Evolutionary conservation across 2,888 invertebrate genomes (phyloP).

Genomic region (Meloe dianella): DNA sequence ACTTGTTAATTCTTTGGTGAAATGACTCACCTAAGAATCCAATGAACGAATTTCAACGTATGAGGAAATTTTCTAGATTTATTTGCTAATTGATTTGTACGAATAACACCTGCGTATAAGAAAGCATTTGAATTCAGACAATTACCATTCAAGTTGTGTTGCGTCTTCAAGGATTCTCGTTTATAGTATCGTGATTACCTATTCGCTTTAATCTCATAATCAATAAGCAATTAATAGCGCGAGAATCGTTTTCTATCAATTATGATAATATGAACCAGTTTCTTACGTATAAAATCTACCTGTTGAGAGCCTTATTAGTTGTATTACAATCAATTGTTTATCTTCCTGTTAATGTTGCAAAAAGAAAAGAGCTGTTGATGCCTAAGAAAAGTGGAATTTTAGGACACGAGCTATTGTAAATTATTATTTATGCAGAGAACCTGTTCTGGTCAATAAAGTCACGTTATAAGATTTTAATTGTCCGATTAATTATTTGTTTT

Average conservation of each 20-base stretch:
- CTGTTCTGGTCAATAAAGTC: background rate
- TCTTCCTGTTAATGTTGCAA: background rate
- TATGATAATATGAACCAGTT: background rate
- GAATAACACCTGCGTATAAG: background rate
- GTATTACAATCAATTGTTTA: background rate
- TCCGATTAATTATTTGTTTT: background rate
- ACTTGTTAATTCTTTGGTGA: background rate
- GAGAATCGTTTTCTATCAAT: background rate
- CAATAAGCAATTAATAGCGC: too few relatives aligned
- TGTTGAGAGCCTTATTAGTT: background rate
- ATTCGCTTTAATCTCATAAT: too few relatives aligned
- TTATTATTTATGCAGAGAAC: background rate
- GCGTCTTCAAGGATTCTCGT: constrained; percentile 22
- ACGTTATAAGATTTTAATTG: background rate
- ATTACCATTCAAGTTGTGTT: constrained; percentile 17
- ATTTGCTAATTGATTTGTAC: background rate
- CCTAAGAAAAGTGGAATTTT: background rate
- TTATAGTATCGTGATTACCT: constrained; percentile 20
- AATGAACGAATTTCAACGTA: background rate
- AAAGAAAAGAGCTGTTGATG: background rate
- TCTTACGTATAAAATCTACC: background rate
- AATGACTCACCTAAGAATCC: background rate
- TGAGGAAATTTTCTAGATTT: too few relatives aligned
- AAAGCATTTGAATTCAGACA: background rate
- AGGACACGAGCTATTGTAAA: background rate